Conservation (phyloP, 2,113 vertebrate species). For the Rana temporaria region DNA sequence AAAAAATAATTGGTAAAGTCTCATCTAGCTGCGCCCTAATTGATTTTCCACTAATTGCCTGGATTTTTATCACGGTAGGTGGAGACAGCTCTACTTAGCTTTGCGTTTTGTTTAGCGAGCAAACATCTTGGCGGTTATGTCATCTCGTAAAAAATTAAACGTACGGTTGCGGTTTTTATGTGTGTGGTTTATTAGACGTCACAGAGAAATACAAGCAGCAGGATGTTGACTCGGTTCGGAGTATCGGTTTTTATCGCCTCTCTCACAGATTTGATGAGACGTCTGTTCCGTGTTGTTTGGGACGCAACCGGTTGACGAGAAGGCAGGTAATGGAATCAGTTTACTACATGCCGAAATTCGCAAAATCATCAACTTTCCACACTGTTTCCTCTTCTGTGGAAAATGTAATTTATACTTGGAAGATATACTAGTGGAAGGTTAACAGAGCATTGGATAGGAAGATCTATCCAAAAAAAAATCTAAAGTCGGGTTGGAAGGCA, state of each 20-base stretch:
- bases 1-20: constrained; percentile 39
- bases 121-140: not conserved
- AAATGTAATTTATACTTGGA: too few species aligned
- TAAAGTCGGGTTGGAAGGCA: too few species aligned
- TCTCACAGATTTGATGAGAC: not conserved
- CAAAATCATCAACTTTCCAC: too few species aligned
- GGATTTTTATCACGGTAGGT: not conserved
- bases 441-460: too few species aligned
- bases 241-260: not conserved
- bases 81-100: not conserved
- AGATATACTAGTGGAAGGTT: too few species aligned
- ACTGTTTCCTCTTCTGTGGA: too few species aligned
- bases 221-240: not conserved
- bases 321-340: not conserved
- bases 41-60: constrained; percentile 18
- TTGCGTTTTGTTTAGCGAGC: not conserved
- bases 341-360: too few species aligned
- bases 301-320: not conserved
- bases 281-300: not conserved
- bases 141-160: not conserved
- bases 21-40: constrained; percentile 20
- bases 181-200: not conserved
- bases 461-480: too few species aligned
- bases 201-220: not conserved
- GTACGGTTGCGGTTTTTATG: not conserved